Evolutionary conservation across 2,113 vertebrate species (phyloP).

Genomic region (Pao palembangensis): DNA sequence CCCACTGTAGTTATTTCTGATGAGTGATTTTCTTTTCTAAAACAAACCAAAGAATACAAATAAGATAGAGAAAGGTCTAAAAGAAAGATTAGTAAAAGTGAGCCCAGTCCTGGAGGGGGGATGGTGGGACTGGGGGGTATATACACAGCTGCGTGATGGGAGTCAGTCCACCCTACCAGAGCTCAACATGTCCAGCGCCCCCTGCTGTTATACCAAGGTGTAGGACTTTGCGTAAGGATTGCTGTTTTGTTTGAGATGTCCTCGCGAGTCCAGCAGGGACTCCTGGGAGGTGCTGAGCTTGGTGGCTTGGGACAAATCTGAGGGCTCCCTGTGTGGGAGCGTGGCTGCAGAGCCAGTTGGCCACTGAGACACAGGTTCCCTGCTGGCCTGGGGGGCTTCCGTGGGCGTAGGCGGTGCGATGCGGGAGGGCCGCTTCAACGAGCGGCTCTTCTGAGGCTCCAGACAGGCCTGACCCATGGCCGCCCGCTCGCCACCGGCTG

Average conservation of each 20-base stretch:
- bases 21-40: slow-evolving; percentile 76
- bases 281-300: slow-evolving; percentile 99
- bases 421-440: slow-evolving; percentile 88
- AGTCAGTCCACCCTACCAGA: slow-evolving; percentile 76
- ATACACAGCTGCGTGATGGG: slow-evolving; percentile 77
- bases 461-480: slow-evolving; percentile 92
- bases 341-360: slow-evolving; percentile 89
- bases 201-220: slow-evolving; percentile 98
- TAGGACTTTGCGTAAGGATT: slow-evolving; percentile 99
- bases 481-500: slow-evolving; percentile 81
- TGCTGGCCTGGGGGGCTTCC: slow-evolving; percentile 75
- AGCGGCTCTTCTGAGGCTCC: slow-evolving; percentile 98
- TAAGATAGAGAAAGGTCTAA: slow-evolving; percentile 65
- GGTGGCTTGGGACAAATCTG: slow-evolving; percentile 92
- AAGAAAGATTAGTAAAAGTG: slow-evolving; percentile 77
- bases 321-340: slow-evolving; percentile 95
- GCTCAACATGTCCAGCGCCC: slow-evolving; percentile 64
- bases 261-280: slow-evolving; percentile 96
- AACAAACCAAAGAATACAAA: slow-evolving; percentile 56
- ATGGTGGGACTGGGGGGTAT: slow-evolving; percentile 55
- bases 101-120: slow-evolving; percentile 50
- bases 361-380: slow-evolving; percentile 89
- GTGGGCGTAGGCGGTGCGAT: slow-evolving; percentile 75
- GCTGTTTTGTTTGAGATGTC: slow-evolving; percentile 94
- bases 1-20: slow-evolving; percentile 76